phyloP scores from a whole-genome alignment of 2,888 invertebrate species.

The Standfussiana lucernea region DNA sequence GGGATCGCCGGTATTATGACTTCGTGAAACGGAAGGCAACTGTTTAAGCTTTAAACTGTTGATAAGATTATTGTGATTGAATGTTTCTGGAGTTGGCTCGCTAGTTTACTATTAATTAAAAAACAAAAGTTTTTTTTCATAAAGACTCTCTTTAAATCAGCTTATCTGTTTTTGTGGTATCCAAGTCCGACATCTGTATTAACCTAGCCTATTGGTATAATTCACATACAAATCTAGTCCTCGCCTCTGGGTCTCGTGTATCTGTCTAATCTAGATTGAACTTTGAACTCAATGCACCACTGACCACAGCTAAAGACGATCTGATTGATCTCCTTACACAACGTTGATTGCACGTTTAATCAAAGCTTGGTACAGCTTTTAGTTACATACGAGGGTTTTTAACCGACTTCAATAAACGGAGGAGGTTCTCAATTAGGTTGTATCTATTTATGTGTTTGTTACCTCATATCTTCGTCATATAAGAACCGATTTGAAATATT shows the following conservation, averaged over 20 bases:
- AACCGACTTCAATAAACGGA: too few species aligned
- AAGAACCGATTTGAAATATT: too few species aligned
- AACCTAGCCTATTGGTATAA: not conserved
- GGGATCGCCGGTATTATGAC: not conserved
- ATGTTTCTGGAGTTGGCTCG: not conserved
- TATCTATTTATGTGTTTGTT: too few species aligned
- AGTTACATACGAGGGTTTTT: not conserved
- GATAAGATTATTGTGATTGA: slow-evolving; percentile 7
- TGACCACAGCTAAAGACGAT: not conserved
- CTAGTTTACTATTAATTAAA: not conserved
- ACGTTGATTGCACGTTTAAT: not conserved
- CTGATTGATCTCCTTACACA: not conserved
- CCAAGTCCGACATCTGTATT: not conserved
- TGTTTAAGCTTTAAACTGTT: not conserved
- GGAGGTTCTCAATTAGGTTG: too few species aligned
- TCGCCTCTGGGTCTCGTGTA: not conserved
- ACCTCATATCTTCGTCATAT: too few species aligned
- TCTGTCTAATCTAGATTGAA: not conserved
- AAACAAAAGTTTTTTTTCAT: slow-evolving; percentile 1
- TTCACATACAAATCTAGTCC: not conserved
- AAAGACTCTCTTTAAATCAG: too few species aligned
- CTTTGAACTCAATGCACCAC: not conserved
- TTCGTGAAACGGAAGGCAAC: not conserved
- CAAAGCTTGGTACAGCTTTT: not conserved
- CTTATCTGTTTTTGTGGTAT: not conserved